phyloP scores from a whole-genome alignment of 2,797 vertebrate genomes.

The Catostomus latipinnis region DNA sequence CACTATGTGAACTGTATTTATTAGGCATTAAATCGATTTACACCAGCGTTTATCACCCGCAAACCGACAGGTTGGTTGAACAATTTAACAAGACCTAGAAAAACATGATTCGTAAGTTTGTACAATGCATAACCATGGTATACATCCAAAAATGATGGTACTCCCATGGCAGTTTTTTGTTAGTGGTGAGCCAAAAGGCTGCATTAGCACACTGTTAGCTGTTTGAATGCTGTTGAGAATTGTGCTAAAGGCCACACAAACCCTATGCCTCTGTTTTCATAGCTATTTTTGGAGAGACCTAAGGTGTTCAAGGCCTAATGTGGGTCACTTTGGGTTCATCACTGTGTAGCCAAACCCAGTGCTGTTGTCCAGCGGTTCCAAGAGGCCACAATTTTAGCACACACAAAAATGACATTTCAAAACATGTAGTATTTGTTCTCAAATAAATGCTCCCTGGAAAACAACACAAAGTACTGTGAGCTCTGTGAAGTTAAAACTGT shows the following conservation, averaged over 20 bases:
- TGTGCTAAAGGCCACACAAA: conserved; percentile 48
- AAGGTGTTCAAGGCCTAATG: conserved; percentile 68
- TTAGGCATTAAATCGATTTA: too few relatives aligned
- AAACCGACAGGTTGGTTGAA: too few relatives aligned
- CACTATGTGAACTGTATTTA: too few relatives aligned
- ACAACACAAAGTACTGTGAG: background rate
- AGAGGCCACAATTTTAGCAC: conserved; percentile 59
- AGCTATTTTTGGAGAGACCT: conserved; percentile 69
- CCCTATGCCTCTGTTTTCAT: conserved; percentile 63
- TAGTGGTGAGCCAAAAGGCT: background rate
- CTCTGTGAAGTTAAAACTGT: background rate
- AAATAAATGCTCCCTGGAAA: conserved; percentile 18
- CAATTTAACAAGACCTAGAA: background rate
- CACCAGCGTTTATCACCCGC: too few relatives aligned
- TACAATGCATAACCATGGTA: background rate
- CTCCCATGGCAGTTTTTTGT: background rate
- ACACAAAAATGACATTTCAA: conserved; percentile 40
- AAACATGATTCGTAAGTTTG: background rate
- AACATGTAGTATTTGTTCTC: conserved; percentile 29
- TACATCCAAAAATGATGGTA: background rate
- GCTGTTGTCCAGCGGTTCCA: conserved; percentile 57
- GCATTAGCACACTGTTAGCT: conserved; percentile 24
- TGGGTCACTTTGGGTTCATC: conserved; percentile 63
- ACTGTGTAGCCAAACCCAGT: conserved; percentile 59
- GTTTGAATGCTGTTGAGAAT: conserved; percentile 24